Conservation (phyloP, 2,888 invertebrate genomes). For the Tetheella fluctuosa region DNA sequence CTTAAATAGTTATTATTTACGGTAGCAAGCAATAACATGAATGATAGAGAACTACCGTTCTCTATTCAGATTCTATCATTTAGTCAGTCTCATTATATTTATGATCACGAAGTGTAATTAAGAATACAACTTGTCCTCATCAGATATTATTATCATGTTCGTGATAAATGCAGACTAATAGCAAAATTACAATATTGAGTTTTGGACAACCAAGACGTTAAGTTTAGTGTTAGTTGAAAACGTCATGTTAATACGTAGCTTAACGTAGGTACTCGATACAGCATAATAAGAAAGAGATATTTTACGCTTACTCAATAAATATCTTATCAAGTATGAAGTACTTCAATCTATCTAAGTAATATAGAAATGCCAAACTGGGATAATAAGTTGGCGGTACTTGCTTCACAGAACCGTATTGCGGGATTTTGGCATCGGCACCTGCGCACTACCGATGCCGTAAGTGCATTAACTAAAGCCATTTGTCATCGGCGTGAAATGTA, state of each 20-base stretch:
- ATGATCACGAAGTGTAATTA: no score
- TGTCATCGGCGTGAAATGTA: slow-evolving; percentile 45
- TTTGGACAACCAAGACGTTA: background rate
- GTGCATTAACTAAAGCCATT: slow-evolving; percentile 33
- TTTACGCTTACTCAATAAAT: background rate
- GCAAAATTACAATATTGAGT: background rate
- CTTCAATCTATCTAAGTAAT: background rate
- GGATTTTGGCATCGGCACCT: slow-evolving; percentile 24
- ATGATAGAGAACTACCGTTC: no score
- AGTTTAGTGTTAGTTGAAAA: no score
- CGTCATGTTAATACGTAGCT: no score
- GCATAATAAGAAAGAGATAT: no score
- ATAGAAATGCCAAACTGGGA: slow-evolving; percentile 4
- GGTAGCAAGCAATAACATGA: no score
- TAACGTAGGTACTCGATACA: no score
- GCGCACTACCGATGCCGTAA: slow-evolving; percentile 20
- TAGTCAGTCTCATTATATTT: no score
- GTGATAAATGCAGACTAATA: background rate
- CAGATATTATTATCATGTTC: background rate
- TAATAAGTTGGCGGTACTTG: slow-evolving; percentile 1
- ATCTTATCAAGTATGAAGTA: background rate
- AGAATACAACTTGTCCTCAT: no score
- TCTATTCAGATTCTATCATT: no score
- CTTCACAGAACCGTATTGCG: background rate
- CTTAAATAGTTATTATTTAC: no score